Evolutionary conservation across 2,113 vertebrate species (phyloP).

Genomic region (Platycercus adscitus): DNA sequence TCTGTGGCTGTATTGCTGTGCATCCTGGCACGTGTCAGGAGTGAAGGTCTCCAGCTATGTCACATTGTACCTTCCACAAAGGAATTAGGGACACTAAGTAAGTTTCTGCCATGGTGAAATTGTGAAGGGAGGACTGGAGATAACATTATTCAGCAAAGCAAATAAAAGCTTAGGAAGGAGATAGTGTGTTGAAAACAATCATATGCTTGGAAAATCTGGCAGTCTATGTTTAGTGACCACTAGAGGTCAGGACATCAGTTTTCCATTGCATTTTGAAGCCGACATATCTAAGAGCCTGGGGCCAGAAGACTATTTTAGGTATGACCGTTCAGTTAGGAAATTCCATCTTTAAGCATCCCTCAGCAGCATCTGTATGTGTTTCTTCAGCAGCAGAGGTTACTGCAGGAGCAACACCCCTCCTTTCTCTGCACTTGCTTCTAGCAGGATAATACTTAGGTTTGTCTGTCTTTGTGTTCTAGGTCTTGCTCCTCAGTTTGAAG

Average conservation of each 20-base stretch:
- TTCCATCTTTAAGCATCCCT: conserved; percentile 4
- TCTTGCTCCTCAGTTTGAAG: neutral
- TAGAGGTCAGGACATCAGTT: conserved; percentile 57
- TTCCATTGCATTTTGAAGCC: conserved; percentile 21
- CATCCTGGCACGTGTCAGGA: neutral
- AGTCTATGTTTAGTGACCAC: conserved; percentile 45
- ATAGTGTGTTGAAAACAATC: neutral
- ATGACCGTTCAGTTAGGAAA: neutral
- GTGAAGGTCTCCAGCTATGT: neutral
- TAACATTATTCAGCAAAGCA: neutral
- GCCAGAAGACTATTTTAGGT: neutral
- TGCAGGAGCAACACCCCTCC: neutral
- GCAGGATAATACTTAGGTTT: neutral
- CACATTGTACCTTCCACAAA: neutral
- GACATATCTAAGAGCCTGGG: neutral
- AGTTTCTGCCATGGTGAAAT: neutral
- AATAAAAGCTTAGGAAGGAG: neutral
- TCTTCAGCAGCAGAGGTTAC: neutral
- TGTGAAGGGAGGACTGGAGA: neutral
- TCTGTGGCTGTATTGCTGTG: neutral
- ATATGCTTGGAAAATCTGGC: conserved; percentile 26
- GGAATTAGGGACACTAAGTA: neutral
- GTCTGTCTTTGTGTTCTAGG: neutral
- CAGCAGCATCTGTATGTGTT: neutral
- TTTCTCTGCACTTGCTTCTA: neutral